phyloP scores from a whole-genome alignment of 2,888 invertebrate genomes.

The Anagyrus pseudococci region DNA sequence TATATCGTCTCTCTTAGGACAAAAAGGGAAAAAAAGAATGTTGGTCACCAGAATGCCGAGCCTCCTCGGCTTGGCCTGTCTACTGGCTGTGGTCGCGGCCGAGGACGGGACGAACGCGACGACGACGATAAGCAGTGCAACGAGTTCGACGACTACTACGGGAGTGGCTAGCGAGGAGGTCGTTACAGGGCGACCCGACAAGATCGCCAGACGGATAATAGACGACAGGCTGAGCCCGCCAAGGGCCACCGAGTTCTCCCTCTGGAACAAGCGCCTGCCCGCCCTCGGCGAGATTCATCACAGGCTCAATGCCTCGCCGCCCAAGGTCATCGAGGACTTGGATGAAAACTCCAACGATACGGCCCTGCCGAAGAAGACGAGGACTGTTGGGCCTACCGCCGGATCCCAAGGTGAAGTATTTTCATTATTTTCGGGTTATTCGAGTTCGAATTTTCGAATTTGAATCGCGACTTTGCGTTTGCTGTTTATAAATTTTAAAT shows the following conservation, averaged over 20 bases:
- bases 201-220: slow-evolving; percentile 30
- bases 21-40: too few species aligned
- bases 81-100: not conserved
- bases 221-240: slow-evolving; percentile 30
- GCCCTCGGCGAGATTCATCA: not conserved
- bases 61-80: not conserved
- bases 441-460: too few species aligned
- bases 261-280: slow-evolving; percentile 22
- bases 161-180: not conserved
- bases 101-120: slow-evolving; percentile 3
- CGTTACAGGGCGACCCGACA: not conserved
- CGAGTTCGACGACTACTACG: not conserved
- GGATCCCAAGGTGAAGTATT: slow-evolving; percentile 4
- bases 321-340: slow-evolving; percentile 22
- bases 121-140: not conserved
- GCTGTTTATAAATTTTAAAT: too few species aligned
- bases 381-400: slow-evolving; percentile 16
- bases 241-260: slow-evolving; percentile 14
- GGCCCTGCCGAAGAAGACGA: slow-evolving; percentile 21
- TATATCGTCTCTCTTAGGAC: too few species aligned
- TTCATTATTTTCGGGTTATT: too few species aligned
- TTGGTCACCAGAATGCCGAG: slow-evolving; percentile 2
- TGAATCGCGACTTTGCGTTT: too few species aligned
- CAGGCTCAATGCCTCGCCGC: not conserved
- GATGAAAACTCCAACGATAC: slow-evolving; percentile 25